Evolutionary conservation across 2,888 invertebrate species (phyloP).

Genomic region (Lymantria dispar): DNA sequence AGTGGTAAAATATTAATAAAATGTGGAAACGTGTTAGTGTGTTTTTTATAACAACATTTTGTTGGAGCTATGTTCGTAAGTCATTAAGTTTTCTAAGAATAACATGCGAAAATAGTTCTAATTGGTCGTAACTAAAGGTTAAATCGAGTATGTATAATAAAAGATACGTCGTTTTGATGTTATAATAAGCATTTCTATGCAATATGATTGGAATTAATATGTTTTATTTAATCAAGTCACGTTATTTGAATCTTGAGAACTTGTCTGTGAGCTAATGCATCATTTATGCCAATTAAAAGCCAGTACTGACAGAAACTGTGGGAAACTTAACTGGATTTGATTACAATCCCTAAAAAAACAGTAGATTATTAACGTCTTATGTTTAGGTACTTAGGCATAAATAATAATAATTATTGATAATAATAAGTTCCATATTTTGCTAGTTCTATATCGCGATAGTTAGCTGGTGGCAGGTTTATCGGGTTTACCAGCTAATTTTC

Average conservation of each 20-base stretch:
- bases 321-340: no score
- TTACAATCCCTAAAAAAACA: no score
- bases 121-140: neutral
- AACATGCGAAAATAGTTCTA: neutral
- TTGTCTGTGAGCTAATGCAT: constrained; percentile 1
- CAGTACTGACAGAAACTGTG: neutral
- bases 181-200: constrained; percentile 4
- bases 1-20: constrained; percentile 29
- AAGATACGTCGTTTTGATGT: neutral
- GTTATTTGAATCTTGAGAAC: constrained; percentile 16
- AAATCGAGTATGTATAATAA: neutral
- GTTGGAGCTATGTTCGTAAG: constrained; percentile 51
- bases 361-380: no score
- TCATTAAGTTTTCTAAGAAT: constrained; percentile 17
- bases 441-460: no score
- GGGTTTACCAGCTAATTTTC: no score
- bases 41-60: constrained; percentile 44
- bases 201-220: constrained; percentile 3
- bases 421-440: no score
- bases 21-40: constrained; percentile 43
- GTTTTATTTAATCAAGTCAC: constrained; percentile 14
- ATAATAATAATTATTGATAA: no score
- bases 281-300: neutral
- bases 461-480: no score
- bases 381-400: no score